A percentile compares a stretch with the other conserved stretches of the same genome.
phyloP scores from a whole-genome alignment of 2,113 vertebrate species.

The Genyomyrus donnyi region DNA sequence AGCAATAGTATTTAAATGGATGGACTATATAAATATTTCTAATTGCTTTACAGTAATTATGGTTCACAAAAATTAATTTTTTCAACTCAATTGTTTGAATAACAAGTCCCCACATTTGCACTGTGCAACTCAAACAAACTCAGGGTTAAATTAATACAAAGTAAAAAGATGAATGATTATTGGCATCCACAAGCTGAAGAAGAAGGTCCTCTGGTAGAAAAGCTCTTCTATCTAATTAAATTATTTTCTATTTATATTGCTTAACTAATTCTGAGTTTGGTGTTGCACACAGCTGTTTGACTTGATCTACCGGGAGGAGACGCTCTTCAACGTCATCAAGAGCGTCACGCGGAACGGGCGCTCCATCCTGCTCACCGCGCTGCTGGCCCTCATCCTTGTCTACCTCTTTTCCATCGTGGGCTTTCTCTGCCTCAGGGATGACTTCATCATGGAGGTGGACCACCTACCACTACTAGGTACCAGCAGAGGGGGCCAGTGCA shows the following conservation, averaged over 20 bases:
- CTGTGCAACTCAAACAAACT: not conserved
- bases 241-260: not conserved
- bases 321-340: slow-evolving; percentile 94
- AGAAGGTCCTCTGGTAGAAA: not conserved
- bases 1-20: not conserved
- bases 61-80: not conserved
- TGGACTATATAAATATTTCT: not conserved
- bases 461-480: slow-evolving; percentile 55
- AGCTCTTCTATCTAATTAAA: not conserved
- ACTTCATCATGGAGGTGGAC: slow-evolving; percentile 96
- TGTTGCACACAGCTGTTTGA: slow-evolving; percentile 78
- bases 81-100: not conserved
- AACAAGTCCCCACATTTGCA: not conserved
- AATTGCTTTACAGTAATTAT: not conserved
- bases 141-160: not conserved
- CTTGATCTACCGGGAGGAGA: slow-evolving; percentile 96
- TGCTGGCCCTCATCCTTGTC: slow-evolving; percentile 93
- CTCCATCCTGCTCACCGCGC: slow-evolving; percentile 91
- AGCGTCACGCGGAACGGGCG: slow-evolving; percentile 93
- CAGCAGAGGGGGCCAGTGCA: not conserved
- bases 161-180: not conserved
- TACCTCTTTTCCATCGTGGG: slow-evolving; percentile 99
- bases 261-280: not conserved
- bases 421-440: slow-evolving; percentile 90
- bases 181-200: not conserved